Percentiles rank a stretch among this genome's conserved stretches.
Conservation (phyloP, 2,888 invertebrate species). For the Tetheella fluctuosa region DNA sequence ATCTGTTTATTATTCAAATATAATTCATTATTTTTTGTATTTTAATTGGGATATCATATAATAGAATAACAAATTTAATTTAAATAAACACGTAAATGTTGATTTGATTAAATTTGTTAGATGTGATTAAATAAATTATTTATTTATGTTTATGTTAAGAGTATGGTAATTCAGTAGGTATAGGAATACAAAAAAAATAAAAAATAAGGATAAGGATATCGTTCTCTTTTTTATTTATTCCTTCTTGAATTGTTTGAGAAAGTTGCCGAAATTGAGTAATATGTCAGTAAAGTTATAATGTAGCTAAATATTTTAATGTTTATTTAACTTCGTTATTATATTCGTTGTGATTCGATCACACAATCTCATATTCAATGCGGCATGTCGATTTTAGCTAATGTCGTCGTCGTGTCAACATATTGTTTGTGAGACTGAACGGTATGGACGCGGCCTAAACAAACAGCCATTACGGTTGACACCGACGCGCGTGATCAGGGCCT, state of each 20-base stretch:
- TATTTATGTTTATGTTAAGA: background rate
- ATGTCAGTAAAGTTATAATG: background rate
- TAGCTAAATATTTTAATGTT: background rate
- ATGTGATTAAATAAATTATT: background rate
- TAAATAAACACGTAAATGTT: background rate
- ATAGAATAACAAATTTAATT: background rate
- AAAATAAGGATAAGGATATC: no score
- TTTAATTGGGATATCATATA: constrained; percentile 13
- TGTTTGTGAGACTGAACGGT: constrained; percentile 41
- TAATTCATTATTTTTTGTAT: constrained; percentile 46
- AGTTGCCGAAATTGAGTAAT: no score
- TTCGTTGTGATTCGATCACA: no score
- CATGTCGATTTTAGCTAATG: constrained; percentile 66
- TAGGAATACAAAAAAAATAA: no score
- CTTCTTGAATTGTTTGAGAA: no score
- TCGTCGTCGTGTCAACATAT: constrained; percentile 60
- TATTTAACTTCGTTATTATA: no score
- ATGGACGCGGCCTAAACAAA: constrained; percentile 73
- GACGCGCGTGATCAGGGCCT: constrained; percentile 41
- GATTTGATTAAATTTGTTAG: background rate
- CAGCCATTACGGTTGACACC: constrained; percentile 63
- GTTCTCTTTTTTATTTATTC: no score
- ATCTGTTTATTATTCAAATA: constrained; percentile 49
- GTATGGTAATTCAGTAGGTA: no score
- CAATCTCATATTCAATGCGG: constrained; percentile 50